Evolutionary conservation across 2,113 vertebrate genomes (phyloP).

Genomic region (Stictonetta naevosa): DNA sequence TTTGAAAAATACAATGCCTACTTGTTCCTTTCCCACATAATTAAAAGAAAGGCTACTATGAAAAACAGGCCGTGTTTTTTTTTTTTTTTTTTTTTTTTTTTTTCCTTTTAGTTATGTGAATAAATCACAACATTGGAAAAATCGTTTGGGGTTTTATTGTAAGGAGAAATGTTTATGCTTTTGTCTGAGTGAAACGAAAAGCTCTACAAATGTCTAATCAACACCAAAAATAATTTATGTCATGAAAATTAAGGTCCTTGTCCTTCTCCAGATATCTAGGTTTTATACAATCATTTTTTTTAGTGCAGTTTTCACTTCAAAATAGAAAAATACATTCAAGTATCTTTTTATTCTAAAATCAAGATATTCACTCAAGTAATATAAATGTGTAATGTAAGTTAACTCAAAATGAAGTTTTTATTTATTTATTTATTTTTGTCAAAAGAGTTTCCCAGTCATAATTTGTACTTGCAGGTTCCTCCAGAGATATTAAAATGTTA

Average conservation of each 20-base stretch:
- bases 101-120: not conserved
- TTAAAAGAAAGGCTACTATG: not conserved
- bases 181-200: not conserved
- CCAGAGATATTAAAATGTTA: not conserved
- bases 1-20: not conserved
- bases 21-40: not conserved
- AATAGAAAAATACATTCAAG: not conserved
- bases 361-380: not conserved
- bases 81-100: not conserved
- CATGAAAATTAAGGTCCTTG: not conserved
- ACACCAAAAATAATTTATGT: not conserved
- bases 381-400: not conserved
- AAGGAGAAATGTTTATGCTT: not conserved
- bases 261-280: not conserved
- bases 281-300: not conserved
- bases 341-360: not conserved
- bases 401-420: not conserved
- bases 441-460: not conserved
- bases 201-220: not conserved
- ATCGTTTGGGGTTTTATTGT: not conserved
- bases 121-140: not conserved
- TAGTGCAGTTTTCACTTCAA: not conserved
- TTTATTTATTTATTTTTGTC: not conserved
- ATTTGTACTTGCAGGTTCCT: constrained; percentile 1
- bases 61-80: not conserved